A percentile compares a stretch with the other conserved stretches of the same genome.
These are phyloP conservation scores for Tyto alba DNA, from an alignment of 2,113 vertebrate species.

Conservation along the genomic window DNA sequence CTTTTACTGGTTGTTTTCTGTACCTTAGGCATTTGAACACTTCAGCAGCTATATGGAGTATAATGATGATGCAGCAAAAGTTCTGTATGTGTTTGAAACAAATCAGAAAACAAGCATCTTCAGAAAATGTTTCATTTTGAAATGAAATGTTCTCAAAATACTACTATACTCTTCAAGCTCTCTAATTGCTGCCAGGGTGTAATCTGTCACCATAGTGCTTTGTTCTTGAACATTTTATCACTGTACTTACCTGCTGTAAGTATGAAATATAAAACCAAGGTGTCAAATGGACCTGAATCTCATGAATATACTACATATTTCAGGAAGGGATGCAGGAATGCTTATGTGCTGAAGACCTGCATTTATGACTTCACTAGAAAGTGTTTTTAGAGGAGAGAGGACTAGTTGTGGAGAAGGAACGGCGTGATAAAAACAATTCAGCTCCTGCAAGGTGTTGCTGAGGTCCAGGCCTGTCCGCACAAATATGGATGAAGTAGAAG, in stretches of 20 bases:
- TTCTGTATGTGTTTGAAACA: neutral
- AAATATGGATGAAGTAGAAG: fast-evolving
- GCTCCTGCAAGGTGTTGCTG: neutral
- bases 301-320: neutral
- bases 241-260: neutral
- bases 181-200: neutral
- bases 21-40: neutral
- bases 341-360: neutral
- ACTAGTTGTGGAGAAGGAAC: neutral
- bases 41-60: neutral
- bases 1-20: neutral
- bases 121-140: neutral
- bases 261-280: neutral
- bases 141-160: neutral
- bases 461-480: neutral
- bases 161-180: neutral
- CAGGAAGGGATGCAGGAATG: neutral
- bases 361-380: neutral
- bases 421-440: neutral
- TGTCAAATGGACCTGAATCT: neutral
- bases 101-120: neutral
- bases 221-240: neutral
- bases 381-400: neutral
- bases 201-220: neutral
- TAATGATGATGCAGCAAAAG: neutral